Evolutionary conservation across 2,113 vertebrate species (phyloP).

Genomic region (Percina caprodes): DNA sequence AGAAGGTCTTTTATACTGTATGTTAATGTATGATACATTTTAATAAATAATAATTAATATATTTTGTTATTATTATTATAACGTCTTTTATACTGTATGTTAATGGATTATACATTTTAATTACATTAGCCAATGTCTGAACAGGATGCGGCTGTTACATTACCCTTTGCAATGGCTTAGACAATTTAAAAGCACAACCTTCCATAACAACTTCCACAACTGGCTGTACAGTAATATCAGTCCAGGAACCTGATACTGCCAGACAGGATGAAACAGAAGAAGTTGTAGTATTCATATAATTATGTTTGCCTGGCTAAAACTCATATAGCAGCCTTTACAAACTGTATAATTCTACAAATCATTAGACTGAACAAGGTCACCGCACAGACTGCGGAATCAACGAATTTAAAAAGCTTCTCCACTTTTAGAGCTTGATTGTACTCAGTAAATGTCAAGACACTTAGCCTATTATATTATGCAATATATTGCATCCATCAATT

Average conservation of each 20-base stretch:
- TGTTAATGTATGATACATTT: background rate
- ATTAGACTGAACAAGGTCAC: slow-evolving; percentile 45
- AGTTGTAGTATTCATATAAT: background rate
- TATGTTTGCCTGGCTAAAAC: slow-evolving; percentile 6
- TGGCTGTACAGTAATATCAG: background rate
- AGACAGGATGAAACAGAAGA: background rate
- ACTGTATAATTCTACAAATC: slow-evolving; percentile 45
- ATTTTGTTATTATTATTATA: too few relatives aligned
- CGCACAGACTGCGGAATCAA: slow-evolving; percentile 18
- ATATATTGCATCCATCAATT: slow-evolving; percentile 51
- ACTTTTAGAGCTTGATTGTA: slow-evolving; percentile 40
- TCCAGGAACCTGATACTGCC: background rate
- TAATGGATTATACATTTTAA: background rate
- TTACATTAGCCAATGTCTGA: background rate
- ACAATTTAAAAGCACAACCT: background rate
- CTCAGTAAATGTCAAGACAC: slow-evolving; percentile 63
- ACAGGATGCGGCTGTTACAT: background rate
- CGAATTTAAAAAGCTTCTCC: slow-evolving; percentile 24
- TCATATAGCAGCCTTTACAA: slow-evolving; percentile 12
- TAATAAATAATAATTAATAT: background rate
- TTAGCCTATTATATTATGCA: slow-evolving; percentile 57
- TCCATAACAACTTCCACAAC: background rate
- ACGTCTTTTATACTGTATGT: background rate
- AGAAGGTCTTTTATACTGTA: background rate
- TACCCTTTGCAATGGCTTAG: background rate